These are phyloP conservation scores for Alethe castanea DNA, from an alignment of 2,113 vertebrate species.

Conservation along the genomic window DNA sequence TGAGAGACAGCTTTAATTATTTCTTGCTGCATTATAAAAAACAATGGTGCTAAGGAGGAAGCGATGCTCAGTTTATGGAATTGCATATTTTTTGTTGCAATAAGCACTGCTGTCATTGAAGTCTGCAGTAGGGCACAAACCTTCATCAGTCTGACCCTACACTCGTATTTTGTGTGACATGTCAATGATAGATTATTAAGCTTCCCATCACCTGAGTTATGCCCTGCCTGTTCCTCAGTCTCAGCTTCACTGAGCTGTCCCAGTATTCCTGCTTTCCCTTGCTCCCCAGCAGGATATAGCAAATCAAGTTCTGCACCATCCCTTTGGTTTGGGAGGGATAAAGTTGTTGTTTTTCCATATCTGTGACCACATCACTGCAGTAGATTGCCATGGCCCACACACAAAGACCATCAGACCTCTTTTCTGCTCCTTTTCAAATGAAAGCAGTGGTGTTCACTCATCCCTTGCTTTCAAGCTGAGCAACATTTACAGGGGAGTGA, in stretches of 20 bases:
- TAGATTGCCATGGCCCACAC: not conserved
- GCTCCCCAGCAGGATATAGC: not conserved
- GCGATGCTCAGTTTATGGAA: not conserved
- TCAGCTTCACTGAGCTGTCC: not conserved
- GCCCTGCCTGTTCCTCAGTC: not conserved
- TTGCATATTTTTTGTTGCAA: not conserved
- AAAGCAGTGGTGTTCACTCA: not conserved
- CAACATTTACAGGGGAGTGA: not conserved
- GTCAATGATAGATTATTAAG: not conserved
- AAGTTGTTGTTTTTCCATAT: not conserved
- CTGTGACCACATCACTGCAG: not conserved
- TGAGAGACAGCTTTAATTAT: not conserved
- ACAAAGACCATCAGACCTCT: not conserved
- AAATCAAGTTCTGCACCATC: not conserved
- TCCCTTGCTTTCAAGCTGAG: not conserved
- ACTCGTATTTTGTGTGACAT: fast-evolving
- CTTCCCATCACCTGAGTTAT: not conserved
- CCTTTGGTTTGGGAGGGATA: not conserved
- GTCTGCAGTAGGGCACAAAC: not conserved
- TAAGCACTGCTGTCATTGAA: not conserved
- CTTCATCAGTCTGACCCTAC: not conserved
- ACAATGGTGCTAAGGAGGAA: not conserved
- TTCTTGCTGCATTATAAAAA: not conserved
- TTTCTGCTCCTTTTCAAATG: not conserved
- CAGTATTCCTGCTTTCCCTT: not conserved